Conservation (phyloP, 35 echinoderm and acorn worm species). For the Amphiura filiformis region DNA sequence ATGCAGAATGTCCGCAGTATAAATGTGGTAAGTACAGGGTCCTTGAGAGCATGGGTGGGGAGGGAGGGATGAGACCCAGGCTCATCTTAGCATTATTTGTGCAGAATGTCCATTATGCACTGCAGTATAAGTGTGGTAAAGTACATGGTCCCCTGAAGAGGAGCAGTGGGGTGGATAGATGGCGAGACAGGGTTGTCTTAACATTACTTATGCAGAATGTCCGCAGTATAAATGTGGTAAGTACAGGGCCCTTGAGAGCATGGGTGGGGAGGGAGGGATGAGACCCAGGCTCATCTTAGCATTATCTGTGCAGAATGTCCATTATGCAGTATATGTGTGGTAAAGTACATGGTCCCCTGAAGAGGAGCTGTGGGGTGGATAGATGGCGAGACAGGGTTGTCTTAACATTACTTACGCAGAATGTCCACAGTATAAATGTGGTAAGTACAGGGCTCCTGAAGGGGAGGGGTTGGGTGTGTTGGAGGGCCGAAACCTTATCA, state of each 20-base stretch:
- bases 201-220: slow-evolving; percentile 60
- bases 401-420: slow-evolving; percentile 60
- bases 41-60: too few relatives aligned
- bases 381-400: slow-evolving; percentile 39
- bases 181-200: slow-evolving; percentile 60
- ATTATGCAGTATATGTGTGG: neutral
- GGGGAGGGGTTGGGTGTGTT: too few relatives aligned
- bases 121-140: neutral
- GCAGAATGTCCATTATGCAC: too few relatives aligned
- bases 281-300: too few relatives aligned
- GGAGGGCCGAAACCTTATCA: too few relatives aligned
- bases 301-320: too few relatives aligned
- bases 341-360: neutral
- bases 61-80: too few relatives aligned
- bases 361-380: neutral
- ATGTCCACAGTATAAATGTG: slow-evolving; percentile 89
- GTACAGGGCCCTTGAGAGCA: slow-evolving; percentile 27
- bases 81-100: too few relatives aligned
- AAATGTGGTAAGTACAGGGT: slow-evolving; percentile 76
- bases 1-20: slow-evolving; percentile 79
- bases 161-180: neutral
- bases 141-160: neutral
- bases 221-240: slow-evolving; percentile 93
- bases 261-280: too few relatives aligned
- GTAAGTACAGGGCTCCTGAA: slow-evolving; percentile 52